Conservation (phyloP, 2,888 invertebrate species). For the Acrobasis consociella region DNA sequence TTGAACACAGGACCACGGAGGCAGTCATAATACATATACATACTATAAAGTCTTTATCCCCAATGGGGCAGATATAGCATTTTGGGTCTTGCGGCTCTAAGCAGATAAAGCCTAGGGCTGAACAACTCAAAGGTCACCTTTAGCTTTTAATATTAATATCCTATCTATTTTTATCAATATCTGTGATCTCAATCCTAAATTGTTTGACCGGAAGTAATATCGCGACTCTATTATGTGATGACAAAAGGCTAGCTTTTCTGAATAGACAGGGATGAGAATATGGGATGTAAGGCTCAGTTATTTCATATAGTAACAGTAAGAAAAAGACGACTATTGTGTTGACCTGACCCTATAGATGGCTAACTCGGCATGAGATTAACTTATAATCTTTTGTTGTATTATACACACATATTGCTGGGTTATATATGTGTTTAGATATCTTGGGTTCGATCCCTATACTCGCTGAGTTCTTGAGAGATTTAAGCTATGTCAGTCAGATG, state of each 20-base stretch:
- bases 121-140: too few species aligned
- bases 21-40: too few species aligned
- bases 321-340: conserved; percentile 2
- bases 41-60: too few species aligned
- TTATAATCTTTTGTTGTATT: background rate
- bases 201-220: conserved; percentile 57
- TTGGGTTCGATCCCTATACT: too few species aligned
- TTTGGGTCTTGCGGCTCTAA: too few species aligned
- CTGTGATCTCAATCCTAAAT: conserved; percentile 33
- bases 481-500: too few species aligned
- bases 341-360: background rate
- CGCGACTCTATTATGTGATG: conserved; percentile 41
- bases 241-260: conserved; percentile 43
- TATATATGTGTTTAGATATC: background rate
- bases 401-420: background rate
- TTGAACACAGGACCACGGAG: too few species aligned
- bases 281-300: conserved; percentile 4
- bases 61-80: too few species aligned
- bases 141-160: too few species aligned
- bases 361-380: background rate
- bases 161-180: conserved; percentile 11
- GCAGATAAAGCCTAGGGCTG: too few species aligned
- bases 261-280: conserved; percentile 34
- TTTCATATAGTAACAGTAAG: conserved; percentile 1
- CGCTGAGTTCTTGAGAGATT: too few species aligned